phyloP scores from a whole-genome alignment of 2,113 vertebrate species.

The Lipophrys pholis region DNA sequence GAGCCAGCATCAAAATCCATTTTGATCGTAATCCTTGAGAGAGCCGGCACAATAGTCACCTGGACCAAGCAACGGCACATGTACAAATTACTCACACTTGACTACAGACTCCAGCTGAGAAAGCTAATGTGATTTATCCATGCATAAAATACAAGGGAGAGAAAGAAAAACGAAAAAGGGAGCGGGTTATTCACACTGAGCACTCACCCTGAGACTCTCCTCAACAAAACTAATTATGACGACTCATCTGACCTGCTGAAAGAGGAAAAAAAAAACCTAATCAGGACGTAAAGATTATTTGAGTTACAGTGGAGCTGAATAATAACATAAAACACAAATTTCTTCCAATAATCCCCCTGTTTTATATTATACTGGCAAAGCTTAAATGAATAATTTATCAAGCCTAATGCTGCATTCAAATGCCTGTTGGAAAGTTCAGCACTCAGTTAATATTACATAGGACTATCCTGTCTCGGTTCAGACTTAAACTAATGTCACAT shows the following conservation, averaged over 20 bases:
- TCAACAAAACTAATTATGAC: constrained; percentile 54
- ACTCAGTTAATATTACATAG: not conserved
- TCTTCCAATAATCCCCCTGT: constrained; percentile 19
- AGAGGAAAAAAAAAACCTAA: constrained; percentile 31
- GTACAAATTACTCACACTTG: constrained; percentile 62
- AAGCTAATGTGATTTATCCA: constrained; percentile 75
- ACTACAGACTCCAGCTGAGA: constrained; percentile 62
- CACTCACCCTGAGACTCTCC: constrained; percentile 47
- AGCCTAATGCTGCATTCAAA: not conserved
- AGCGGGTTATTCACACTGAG: constrained; percentile 44
- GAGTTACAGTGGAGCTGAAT: constrained; percentile 8
- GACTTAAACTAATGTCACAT: constrained; percentile 6
- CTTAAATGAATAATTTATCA: constrained; percentile 4
- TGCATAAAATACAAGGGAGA: constrained; percentile 70
- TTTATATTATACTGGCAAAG: not conserved
- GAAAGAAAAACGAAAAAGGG: constrained; percentile 33
- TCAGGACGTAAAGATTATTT: constrained; percentile 28
- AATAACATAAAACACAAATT: constrained; percentile 5
- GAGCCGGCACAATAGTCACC: constrained; percentile 56
- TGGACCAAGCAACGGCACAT: constrained; percentile 57
- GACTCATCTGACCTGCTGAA: constrained; percentile 35
- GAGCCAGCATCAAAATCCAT: constrained; percentile 39
- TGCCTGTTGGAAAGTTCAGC: not conserved
- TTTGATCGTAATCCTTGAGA: constrained; percentile 46
- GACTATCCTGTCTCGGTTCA: not conserved